Percentiles rank a stretch among this genome's conserved stretches.
Evolutionary conservation across 1,140 invertebrate genomes (phyloP).

Genomic region (Drosophila mauritiana): DNA sequence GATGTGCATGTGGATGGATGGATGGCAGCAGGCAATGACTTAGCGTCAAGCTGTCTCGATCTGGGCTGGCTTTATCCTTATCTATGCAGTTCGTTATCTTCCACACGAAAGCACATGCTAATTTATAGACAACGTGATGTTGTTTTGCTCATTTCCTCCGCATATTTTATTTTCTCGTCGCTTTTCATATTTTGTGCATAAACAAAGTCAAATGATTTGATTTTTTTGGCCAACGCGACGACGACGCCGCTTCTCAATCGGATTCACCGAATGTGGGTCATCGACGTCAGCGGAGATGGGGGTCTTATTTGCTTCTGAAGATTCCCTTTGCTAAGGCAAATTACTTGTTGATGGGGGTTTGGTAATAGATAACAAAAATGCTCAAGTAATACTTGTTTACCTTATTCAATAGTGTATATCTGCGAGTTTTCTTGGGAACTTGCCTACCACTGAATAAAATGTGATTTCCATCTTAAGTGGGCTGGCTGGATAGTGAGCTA

Average conservation of each 20-base stretch:
- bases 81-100: slow-evolving; percentile 26
- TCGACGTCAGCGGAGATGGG: slow-evolving; percentile 50
- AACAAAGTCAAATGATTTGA: slow-evolving; percentile 69
- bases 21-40: slow-evolving; percentile 21
- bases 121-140: slow-evolving; percentile 40
- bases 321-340: not conserved
- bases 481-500: not conserved
- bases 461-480: not conserved
- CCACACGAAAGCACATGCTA: slow-evolving; percentile 18
- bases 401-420: not conserved
- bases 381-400: not conserved
- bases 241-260: slow-evolving; percentile 20
- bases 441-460: not conserved
- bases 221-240: slow-evolving; percentile 42
- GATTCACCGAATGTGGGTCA: slow-evolving; percentile 63
- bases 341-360: not conserved
- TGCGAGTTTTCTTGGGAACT: not conserved
- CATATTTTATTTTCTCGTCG: slow-evolving; percentile 19
- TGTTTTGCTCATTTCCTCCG: slow-evolving; percentile 42
- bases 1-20: not conserved
- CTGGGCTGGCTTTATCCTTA: slow-evolving; percentile 20
- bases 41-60: slow-evolving; percentile 55
- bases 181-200: slow-evolving; percentile 67
- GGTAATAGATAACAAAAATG: not conserved
- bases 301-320: slow-evolving; percentile 7